A percentile compares a stretch with the other conserved stretches of the same genome.
phyloP scores from a whole-genome alignment of 2,888 invertebrate species.

The Buathra laborator region DNA sequence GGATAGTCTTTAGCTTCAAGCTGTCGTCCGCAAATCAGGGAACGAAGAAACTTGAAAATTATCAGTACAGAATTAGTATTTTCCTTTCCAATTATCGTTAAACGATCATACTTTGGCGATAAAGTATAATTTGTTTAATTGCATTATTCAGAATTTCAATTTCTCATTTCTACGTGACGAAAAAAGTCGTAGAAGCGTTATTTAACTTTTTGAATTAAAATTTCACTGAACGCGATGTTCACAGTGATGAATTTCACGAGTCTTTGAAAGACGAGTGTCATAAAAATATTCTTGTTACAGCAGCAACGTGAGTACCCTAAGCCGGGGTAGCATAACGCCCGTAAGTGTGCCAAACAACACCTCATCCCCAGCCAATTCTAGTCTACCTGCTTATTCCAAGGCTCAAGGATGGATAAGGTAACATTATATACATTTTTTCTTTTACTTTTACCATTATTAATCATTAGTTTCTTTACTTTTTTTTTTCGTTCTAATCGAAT shows the following conservation, averaged over 20 bases:
- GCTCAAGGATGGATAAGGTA: slow-evolving; percentile 85
- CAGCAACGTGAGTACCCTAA: slow-evolving; percentile 94
- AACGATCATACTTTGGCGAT: neutral
- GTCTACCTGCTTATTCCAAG: slow-evolving; percentile 87
- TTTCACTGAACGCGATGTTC: neutral
- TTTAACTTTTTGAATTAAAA: neutral
- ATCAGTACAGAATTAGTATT: neutral
- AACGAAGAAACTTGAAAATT: too few relatives aligned
- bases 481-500: slow-evolving; percentile 24
- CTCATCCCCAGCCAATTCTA: slow-evolving; percentile 87
- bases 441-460: slow-evolving; percentile 3
- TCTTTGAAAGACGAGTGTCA: slow-evolving; percentile 7
- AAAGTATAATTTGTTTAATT: neutral
- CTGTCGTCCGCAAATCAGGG: too few relatives aligned
- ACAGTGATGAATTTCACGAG: neutral
- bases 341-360: slow-evolving; percentile 86
- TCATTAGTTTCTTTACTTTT: slow-evolving; percentile 16
- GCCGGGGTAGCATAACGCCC: slow-evolving; percentile 89
- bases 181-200: neutral
- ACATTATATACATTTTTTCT: slow-evolving; percentile 45
- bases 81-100: neutral
- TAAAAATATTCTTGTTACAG: slow-evolving; percentile 84
- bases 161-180: neutral
- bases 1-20: too few relatives aligned
- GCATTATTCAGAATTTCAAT: neutral